Conservation (phyloP, 2,888 invertebrate genomes). For the Eurytoma adleriae region DNA sequence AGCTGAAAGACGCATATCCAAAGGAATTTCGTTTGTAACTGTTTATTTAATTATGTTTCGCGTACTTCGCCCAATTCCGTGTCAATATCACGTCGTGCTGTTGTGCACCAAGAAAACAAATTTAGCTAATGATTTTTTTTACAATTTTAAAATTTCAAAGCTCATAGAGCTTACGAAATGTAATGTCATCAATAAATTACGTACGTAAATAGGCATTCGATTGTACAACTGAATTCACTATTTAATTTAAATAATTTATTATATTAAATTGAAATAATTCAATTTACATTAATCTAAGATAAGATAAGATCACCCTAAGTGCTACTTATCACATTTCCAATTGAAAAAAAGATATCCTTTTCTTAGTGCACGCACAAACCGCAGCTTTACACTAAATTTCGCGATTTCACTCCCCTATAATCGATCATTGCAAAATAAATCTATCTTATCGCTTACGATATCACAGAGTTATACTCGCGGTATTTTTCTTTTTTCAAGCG, state of each 20-base stretch:
- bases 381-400: conserved; percentile 52
- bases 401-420: conserved; percentile 48
- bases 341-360: conserved; percentile 51
- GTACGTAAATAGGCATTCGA: neutral
- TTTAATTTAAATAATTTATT: conserved; percentile 15
- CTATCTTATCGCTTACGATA: conserved; percentile 75
- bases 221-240: neutral
- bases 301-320: conserved; percentile 42
- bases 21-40: conserved; percentile 53
- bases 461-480: conserved; percentile 75
- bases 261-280: conserved; percentile 1
- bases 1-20: conserved; percentile 57
- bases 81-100: conserved; percentile 46
- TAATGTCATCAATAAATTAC: neutral
- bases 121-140: neutral
- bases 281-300: conserved; percentile 28
- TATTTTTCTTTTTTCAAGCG: conserved; percentile 53
- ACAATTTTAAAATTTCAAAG: conserved; percentile 22
- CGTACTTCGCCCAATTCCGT: conserved; percentile 20
- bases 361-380: conserved; percentile 55
- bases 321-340: conserved; percentile 44
- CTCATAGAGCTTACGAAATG: neutral
- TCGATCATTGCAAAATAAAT: conserved; percentile 70
- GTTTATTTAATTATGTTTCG: conserved; percentile 21
- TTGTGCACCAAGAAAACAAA: conserved; percentile 54